Evolutionary conservation across 2,888 invertebrate species (phyloP).

Genomic region (Drosophila histrio): DNA sequence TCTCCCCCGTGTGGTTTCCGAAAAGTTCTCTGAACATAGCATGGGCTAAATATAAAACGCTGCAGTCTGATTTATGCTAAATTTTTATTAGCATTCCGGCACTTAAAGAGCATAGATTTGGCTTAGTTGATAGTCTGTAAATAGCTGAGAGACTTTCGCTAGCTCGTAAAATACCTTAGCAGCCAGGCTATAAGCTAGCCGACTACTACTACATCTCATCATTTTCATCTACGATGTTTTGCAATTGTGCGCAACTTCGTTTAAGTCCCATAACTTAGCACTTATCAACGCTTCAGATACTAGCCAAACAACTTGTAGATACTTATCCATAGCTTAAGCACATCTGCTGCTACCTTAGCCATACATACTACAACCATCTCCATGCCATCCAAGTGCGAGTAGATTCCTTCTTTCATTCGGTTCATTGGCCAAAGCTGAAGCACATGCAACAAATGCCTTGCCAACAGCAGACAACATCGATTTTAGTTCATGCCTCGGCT

Average conservation of each 20-base stretch:
- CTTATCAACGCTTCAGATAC: slow-evolving; percentile 60
- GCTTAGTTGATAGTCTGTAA: slow-evolving; percentile 9
- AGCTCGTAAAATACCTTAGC: slow-evolving; percentile 21
- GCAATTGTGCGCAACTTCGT: slow-evolving; percentile 48
- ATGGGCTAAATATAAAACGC: neutral
- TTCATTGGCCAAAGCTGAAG: slow-evolving; percentile 61
- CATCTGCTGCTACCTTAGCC: slow-evolving; percentile 32
- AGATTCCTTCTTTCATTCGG: slow-evolving; percentile 42
- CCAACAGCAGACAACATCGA: slow-evolving; percentile 36
- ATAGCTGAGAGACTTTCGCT: slow-evolving; percentile 35
- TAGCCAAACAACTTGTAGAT: slow-evolving; percentile 64
- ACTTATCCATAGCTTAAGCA: slow-evolving; percentile 60
- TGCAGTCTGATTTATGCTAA: slow-evolving; percentile 37
- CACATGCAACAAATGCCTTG: slow-evolving; percentile 63
- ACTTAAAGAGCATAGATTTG: slow-evolving; percentile 39
- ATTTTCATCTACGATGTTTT: slow-evolving; percentile 25
- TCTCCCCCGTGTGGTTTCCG: neutral
- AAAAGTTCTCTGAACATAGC: neutral
- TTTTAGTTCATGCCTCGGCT: slow-evolving; percentile 59
- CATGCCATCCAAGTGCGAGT: neutral
- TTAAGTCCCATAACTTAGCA: slow-evolving; percentile 63
- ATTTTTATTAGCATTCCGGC: slow-evolving; percentile 39
- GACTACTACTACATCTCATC: slow-evolving; percentile 13
- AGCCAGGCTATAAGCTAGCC: neutral
- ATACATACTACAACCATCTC: neutral